Base-by-base conservation (phyloP, 2,113 vertebrate species). In the Triplophysa rosa region DNA sequence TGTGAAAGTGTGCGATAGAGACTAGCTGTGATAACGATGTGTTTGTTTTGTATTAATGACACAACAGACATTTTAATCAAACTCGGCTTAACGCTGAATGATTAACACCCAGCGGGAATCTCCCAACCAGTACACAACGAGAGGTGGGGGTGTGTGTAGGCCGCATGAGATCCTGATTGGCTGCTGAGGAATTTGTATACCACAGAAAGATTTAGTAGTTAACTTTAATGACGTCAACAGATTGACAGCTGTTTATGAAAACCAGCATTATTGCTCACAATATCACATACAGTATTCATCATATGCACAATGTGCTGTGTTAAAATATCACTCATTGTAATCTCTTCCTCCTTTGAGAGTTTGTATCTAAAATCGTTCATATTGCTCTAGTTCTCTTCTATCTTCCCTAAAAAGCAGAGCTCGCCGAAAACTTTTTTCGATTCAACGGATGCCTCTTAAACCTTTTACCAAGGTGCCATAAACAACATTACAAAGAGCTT, bases 31-130 rank as follows among this genome's bases (percentile, higher is more conserved):
- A 40, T 80, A 80, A 83, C 77, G 82, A 80, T 45, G 40, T 83
- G 82, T 83, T 83, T 83, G 79, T 79, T 80, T 78, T 70, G 64
- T 54, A 73, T 69, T 76, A 83, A 83, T 76, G 77, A 77, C 78
- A 80, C 82, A 66, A 64, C 82, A 66, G 73, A 77, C 62, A 80
- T 70, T 65, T 75, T 77, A 83, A 77, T 80, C 82, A 77, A 77
- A 77, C 66, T 80, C 61, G 8, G 45, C 72, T 80, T 80, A 68
- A 45, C 82, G 71, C 72, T 77, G 78, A 79, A 80, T 82, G 77
- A 84, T 84, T 82, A 82, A 42, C 80, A 82, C 83, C 65, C 80
- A 84, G 79, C 75, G 40, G 80, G 76, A 69, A 64, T 37, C 77
- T 71, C 58, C 42, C 71, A 67, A 77, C 68, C 70, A 65, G 75